phyloP scores from a whole-genome alignment of 2,113 vertebrate genomes.

The Rhinogobius similis region DNA sequence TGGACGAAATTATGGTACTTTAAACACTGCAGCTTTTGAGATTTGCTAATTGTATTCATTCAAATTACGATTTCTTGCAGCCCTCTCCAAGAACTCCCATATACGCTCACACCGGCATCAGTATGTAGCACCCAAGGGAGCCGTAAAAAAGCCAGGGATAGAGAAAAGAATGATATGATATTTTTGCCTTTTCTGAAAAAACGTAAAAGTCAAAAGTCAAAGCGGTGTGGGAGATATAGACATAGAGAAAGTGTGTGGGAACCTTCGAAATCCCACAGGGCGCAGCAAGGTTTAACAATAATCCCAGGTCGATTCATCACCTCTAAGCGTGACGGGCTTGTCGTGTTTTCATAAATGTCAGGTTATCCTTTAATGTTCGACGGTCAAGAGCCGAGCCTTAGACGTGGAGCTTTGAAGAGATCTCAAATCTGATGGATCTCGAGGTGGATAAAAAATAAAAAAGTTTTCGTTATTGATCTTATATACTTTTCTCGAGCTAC shows the following conservation, averaged over 20 bases:
- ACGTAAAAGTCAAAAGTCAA: slow-evolving; percentile 12
- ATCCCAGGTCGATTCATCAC: slow-evolving; percentile 15
- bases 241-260: slow-evolving; percentile 8
- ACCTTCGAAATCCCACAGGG: neutral
- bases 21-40: no score
- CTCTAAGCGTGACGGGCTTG: slow-evolving; percentile 3
- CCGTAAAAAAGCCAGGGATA: slow-evolving; percentile 10
- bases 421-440: neutral
- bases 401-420: neutral
- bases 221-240: neutral
- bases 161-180: slow-evolving; percentile 5
- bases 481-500: no score
- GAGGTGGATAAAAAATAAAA: no score
- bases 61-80: no score
- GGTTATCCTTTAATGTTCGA: slow-evolving; percentile 27
- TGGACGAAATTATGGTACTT: no score
- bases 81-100: neutral
- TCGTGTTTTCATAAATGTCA: slow-evolving; percentile 18
- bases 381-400: slow-evolving; percentile 18
- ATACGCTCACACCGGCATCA: neutral
- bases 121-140: slow-evolving; percentile 14
- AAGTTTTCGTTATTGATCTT: no score
- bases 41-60: no score
- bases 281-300: neutral
- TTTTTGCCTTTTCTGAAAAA: slow-evolving; percentile 25